Evolutionary conservation across 2,113 vertebrate species (phyloP), one percentile per base, ranked within the genome.

Genomic region (Muscicapa adusta): DNA sequence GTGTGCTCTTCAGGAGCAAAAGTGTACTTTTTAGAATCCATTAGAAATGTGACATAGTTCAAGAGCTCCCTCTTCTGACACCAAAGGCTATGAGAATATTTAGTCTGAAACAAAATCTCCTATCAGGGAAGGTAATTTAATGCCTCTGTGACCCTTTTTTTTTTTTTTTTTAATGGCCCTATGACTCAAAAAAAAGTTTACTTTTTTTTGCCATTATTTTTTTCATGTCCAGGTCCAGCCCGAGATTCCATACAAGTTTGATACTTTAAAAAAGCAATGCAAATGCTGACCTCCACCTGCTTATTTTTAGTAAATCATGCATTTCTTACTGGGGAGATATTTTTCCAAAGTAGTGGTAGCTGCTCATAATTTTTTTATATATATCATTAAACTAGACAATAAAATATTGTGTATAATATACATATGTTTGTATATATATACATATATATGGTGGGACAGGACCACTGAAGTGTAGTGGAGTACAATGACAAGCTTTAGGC

Each of bases 61-160:
- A 92, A 94, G 56, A 93, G 61, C 91, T 82, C 96, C 96, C 96
- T 88, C 94, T 97, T 72, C 89, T 95, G 91, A 87, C 19, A 77
- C 4, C 11, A 68, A 36, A 78, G 24, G 3, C 16, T 11, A 22
- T 13, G n/a, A 86, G 28, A 94, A 77, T 42, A 6, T 18, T 57
- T 33, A 5, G 31, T 29, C 25, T 66, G 47, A 34, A 84, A 56
- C 36, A 71, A 82, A 74, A 84, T 26, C 10, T 56, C 1, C 31
- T 48, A 2, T 34, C 13, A 7, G 12, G 28, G 42, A 78, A 79
- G 4, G 8, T 45, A 47, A 48, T 42, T 84, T 63, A 58, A 24
- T 38, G 36, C 8, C 62, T 19, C 14, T 48, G 12, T 31, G 25
- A 16, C 9, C 78, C 53, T 78, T 85, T 45, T 45, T 36, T 85